phyloP scores from a whole-genome alignment of 2,888 invertebrate genomes.

The Phytoseiulus persimilis region DNA sequence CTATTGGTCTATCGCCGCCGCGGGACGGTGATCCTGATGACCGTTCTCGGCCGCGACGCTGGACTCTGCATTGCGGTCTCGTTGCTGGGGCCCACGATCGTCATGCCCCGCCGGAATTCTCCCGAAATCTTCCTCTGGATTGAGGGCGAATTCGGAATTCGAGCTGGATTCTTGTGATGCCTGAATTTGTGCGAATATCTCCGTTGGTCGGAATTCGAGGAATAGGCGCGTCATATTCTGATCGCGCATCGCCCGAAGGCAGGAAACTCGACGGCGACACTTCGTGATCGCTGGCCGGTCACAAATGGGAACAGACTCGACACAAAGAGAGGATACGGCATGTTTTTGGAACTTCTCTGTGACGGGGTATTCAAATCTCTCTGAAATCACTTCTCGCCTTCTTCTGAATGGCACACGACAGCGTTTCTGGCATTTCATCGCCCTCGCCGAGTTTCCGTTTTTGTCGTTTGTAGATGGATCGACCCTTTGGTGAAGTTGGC shows the following conservation, averaged over 20 bases:
- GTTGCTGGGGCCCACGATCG: no score
- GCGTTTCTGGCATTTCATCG: background rate
- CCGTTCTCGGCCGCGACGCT: no score
- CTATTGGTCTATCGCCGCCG: no score
- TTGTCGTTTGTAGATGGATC: background rate
- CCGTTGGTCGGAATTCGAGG: background rate
- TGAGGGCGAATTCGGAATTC: no score
- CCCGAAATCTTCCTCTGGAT: no score
- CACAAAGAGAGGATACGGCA: background rate
- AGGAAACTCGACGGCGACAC: no score
- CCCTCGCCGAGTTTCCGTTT: background rate
- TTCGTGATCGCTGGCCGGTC: no score
- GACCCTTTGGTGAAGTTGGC: background rate
- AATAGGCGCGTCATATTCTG: background rate
- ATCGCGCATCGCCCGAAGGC: background rate
- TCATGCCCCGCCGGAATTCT: no score
- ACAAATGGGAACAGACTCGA: background rate
- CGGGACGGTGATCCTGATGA: no score
- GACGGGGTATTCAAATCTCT: background rate
- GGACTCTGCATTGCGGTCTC: no score
- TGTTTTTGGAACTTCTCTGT: background rate
- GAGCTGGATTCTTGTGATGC: no score
- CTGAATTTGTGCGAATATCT: background rate
- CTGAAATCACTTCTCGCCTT: background rate
- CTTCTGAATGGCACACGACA: background rate